Conservation (phyloP, 2,797 vertebrate genomes). For the Pangasius mekongensis region DNA sequence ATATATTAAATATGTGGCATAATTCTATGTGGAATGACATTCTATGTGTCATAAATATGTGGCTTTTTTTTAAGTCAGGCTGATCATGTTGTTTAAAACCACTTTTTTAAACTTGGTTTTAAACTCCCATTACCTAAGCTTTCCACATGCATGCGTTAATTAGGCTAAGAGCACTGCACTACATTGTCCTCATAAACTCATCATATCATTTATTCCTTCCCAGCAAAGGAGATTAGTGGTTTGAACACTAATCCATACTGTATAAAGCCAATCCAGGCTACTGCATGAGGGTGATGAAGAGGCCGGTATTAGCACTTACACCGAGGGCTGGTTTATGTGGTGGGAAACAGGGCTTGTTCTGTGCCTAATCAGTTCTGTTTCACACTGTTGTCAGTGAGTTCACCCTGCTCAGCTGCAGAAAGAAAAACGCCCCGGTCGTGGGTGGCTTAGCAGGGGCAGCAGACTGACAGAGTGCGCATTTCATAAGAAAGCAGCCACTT, state of each 20-base stretch:
- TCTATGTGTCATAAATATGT: neutral
- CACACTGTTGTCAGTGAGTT: conserved; percentile 76
- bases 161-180: neutral
- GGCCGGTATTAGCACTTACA: conserved; percentile 46
- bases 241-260: conserved; percentile 43
- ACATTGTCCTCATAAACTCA: conserved; percentile 12
- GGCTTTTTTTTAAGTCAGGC: neutral
- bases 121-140: neutral
- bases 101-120: neutral
- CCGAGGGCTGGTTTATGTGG: conserved; percentile 59
- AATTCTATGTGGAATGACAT: neutral
- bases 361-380: conserved; percentile 80
- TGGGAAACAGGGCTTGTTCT: conserved; percentile 74
- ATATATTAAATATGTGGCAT: neutral
- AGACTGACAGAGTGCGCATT: conserved; percentile 79
- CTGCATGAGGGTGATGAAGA: conserved; percentile 5
- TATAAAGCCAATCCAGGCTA: conserved; percentile 26
- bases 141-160: conserved; percentile 9
- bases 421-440: conserved; percentile 77
- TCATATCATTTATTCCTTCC: conserved; percentile 35
- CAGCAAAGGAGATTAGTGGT: conserved; percentile 22
- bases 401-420: conserved; percentile 72
- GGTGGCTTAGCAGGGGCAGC: conserved; percentile 81
- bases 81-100: neutral
- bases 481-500: conserved; percentile 82